Evolutionary conservation across 2,797 vertebrate species (phyloP).

Genomic region (Arctocebus calabarensis): DNA sequence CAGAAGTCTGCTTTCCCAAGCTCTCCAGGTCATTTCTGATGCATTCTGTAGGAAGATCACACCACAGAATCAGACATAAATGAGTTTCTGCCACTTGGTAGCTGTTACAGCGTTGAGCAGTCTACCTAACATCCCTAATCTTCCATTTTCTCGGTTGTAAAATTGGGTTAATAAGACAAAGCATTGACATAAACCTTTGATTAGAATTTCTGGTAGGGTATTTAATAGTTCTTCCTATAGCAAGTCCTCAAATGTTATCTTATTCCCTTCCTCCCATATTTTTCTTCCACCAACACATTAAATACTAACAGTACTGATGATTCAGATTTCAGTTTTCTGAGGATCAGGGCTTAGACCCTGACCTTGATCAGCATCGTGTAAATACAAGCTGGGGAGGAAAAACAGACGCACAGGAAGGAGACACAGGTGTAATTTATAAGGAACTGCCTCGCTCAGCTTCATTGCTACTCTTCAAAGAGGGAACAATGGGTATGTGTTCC

Average conservation of each 20-base stretch:
- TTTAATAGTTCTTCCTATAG: neutral
- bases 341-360: neutral
- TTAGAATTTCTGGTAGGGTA: neutral
- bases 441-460: conserved; percentile 47
- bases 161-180: conserved; percentile 17
- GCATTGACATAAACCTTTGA: neutral
- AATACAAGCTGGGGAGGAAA: neutral
- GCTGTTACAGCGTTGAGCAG: neutral
- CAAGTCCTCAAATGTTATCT: neutral
- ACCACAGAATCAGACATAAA: neutral
- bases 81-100: neutral
- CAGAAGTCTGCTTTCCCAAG: neutral
- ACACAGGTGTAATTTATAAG: conserved; percentile 56
- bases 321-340: conserved; percentile 41
- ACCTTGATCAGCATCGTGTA: conserved; percentile 53
- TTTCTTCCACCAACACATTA: neutral
- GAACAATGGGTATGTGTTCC: conserved; percentile 31
- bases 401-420: conserved; percentile 49
- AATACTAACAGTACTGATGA: neutral
- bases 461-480: conserved; percentile 54
- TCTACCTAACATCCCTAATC: neutral
- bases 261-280: neutral
- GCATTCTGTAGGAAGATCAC: neutral
- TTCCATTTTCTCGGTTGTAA: neutral
- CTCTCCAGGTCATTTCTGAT: neutral